Evolutionary conservation across 1,140 invertebrate species (phyloP), one percentile per base, ranked within the genome.

Genomic region (Mercenaria mercenaria): DNA sequence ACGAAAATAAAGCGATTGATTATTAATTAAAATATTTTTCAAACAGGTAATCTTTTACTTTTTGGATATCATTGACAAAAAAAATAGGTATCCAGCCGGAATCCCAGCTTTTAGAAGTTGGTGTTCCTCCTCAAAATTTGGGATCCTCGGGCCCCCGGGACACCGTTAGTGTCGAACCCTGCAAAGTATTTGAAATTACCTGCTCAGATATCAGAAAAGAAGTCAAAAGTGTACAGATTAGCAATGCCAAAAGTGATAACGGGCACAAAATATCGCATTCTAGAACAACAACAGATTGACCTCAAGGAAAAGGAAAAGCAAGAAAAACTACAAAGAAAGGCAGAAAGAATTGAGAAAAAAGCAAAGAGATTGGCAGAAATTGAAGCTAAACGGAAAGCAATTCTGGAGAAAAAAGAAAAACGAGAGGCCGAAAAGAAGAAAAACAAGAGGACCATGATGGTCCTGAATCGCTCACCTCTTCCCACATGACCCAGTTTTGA

Each of bases 191-290:
- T 80, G 50, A 52, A 32, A 37, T 47, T 64, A n/a, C 52, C 3
- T 47, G 15, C 26, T 41, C 18, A n/a, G 6, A 72, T 29, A 34
- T 6, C 41, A 56, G 29, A 4, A 84, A 50, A 1, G 4, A 59
- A 52, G 15, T 11, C 43, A 50, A 80, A 80, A 18, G 43, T 23
- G 1, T 11, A 23, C 3, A 26, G 52, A 74, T 23, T 72, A 41
- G 11, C 47, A 26, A 72, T 86, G 64, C 83, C 67, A 32, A 86
- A 76, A 32, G 69, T 43, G 34, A 86, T 72, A 23, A 86, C 67
- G 20, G 69, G 83, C 4, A 20, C 4, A 11, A 69, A 52, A 50
- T 74, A 76, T 39, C 39, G 83, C 3, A 10, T 59, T n/a, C 43
- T 50, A 15, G 4, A 18, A n/a, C 4, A 76, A 69, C 50, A 56